Percentiles rank a stretch among this genome's conserved stretches.
These are phyloP conservation scores for Tolmerus cingulatus DNA, from an alignment of 2,888 invertebrate species.

Conservation along the genomic window DNA sequence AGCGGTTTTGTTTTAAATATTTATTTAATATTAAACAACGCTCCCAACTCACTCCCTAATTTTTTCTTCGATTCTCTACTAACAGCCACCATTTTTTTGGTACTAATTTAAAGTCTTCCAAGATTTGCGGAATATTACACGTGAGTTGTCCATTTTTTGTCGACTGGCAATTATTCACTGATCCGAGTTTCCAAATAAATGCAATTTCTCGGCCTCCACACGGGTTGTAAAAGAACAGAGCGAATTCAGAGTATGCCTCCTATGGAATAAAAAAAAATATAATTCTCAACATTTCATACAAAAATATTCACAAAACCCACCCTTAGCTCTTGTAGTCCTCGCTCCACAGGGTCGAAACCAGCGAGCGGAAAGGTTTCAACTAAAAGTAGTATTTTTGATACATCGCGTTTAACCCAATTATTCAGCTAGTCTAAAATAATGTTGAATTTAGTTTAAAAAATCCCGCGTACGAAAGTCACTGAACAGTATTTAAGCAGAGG, in stretches of 20 bases:
- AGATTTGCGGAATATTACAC: conserved; percentile 55
- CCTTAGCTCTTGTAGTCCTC: conserved; percentile 77
- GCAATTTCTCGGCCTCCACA: conserved; percentile 88
- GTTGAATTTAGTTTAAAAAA: too few species aligned
- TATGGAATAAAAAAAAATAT: conserved; percentile 60
- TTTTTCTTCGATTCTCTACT: conserved; percentile 49
- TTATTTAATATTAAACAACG: too few species aligned
- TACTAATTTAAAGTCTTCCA: conserved; percentile 60
- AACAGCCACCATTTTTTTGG: conserved; percentile 58
- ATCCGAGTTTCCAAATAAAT: conserved; percentile 80
- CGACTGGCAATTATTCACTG: conserved; percentile 56
- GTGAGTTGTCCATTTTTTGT: conserved; percentile 52
- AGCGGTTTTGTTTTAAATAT: too few species aligned
- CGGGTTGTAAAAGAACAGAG: conserved; percentile 87
- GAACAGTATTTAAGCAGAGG: conserved; percentile 18
- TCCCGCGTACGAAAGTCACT: neutral
- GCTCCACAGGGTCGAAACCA: conserved; percentile 77
- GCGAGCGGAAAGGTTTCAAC: conserved; percentile 83
- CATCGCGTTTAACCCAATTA: too few species aligned
- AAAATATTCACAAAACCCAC: conserved; percentile 64
- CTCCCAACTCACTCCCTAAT: neutral
- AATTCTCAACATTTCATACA: neutral
- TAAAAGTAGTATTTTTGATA: too few species aligned
- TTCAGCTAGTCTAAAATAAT: too few species aligned
- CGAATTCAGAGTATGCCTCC: conserved; percentile 78